Conservation (phyloP, 2,113 vertebrate genomes). For the Pedionomus torquatus region DNA sequence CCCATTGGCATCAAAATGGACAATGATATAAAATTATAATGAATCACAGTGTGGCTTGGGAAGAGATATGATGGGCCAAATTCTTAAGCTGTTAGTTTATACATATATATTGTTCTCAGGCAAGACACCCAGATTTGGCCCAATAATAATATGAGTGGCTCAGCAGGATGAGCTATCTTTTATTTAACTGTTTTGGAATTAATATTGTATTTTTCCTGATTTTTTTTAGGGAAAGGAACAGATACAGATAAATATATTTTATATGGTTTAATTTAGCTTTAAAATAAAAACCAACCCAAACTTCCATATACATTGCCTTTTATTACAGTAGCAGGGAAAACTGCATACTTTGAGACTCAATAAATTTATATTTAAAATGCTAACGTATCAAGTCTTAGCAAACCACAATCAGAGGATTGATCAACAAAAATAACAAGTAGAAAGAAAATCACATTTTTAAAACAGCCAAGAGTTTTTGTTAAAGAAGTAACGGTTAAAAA, state of each 20-base stretch:
- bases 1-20: constrained; percentile 21
- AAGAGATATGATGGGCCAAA: not conserved
- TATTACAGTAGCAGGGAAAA: not conserved
- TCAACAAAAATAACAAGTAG: not conserved
- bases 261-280: not conserved
- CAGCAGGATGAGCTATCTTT: not conserved
- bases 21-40: constrained; percentile 11
- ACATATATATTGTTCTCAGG: not conserved
- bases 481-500: not conserved
- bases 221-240: not conserved
- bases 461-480: not conserved
- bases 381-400: not conserved
- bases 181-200: not conserved
- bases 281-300: not conserved
- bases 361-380: not conserved
- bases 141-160: not conserved
- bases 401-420: not conserved
- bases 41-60: constrained; percentile 26
- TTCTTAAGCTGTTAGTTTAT: constrained; percentile 43
- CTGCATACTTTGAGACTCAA: not conserved
- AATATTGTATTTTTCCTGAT: not conserved
- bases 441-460: not conserved
- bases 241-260: not conserved
- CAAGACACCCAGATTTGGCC: not conserved
- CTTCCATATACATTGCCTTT: not conserved